phyloP scores from a whole-genome alignment of 2,888 invertebrate genomes.

The Eupithecia dodoneata region DNA sequence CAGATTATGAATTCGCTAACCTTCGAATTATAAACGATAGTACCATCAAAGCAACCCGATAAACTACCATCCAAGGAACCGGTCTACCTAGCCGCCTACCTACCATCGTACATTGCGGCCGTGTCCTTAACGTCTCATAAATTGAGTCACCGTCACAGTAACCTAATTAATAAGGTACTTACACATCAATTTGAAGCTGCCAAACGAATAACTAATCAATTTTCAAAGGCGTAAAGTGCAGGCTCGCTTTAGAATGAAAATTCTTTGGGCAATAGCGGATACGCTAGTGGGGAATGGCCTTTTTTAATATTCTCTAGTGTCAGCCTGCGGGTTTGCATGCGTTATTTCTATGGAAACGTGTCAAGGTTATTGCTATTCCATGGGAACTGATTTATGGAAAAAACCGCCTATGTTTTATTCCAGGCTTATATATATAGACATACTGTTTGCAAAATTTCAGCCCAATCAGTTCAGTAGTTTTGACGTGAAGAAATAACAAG shows the following conservation, averaged over 20 bases:
- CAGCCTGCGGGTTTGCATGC: too few relatives aligned
- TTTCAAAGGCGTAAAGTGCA: constrained; percentile 71
- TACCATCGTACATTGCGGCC: background rate
- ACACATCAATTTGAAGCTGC: constrained; percentile 61
- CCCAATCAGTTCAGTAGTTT: too few relatives aligned
- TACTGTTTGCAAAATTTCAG: too few relatives aligned
- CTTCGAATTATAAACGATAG: too few relatives aligned
- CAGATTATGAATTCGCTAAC: too few relatives aligned
- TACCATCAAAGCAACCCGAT: background rate
- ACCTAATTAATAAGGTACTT: constrained; percentile 59
- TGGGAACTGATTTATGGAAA: too few relatives aligned
- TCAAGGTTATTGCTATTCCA: too few relatives aligned
- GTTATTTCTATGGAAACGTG: too few relatives aligned
- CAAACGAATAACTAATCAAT: constrained; percentile 69
- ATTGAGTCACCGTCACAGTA: constrained; percentile 45
- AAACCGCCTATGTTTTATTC: too few relatives aligned
- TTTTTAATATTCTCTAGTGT: constrained; percentile 34
- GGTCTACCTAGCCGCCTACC: background rate
- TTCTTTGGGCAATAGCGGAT: constrained; percentile 63
- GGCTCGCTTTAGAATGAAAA: constrained; percentile 63
- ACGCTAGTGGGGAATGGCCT: constrained; percentile 51
- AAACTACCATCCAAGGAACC: background rate
- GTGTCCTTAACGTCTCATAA: constrained; percentile 31
- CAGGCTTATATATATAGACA: too few relatives aligned
- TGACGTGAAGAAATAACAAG: too few relatives aligned